Base-by-base conservation (phyloP, 2,888 invertebrate species). In the Volucella inflata region DNA sequence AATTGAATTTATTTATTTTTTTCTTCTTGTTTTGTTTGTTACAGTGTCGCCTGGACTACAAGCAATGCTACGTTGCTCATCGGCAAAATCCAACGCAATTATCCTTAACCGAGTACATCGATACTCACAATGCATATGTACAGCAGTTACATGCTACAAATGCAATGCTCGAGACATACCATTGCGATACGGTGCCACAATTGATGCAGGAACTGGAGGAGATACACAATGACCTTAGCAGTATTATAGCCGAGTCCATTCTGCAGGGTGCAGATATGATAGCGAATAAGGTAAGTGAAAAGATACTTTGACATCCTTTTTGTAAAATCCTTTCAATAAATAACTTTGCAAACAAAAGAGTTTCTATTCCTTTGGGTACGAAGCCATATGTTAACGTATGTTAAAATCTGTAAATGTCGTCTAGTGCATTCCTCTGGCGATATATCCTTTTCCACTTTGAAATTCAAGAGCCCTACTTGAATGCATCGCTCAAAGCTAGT, bases 111-210 rank as follows among this genome's bases (percentile, higher is more conserved):
- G 94, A 95, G 74, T 98, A 98, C 92, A 96, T 97, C 91, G 97
- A 98, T 91, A 95, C 97, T 12, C 98, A 98, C 93, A 98, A 98
- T 93, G 96, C 96, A 87, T 98, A 98, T 93, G 96, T 98, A 85
- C 97, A 98, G 89, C 98, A 98, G 91, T 93, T 98, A 87, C 96
- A 97, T 88, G 97, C 98, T 57, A 97, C 98, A 88, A 98, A 98
- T 91, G 97, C 97, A 46, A 97, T 98, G 95, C 94, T 97, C 88
- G 97, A 98, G 89, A 96, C 96, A 90, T 98, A 97, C 93, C 95
- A 97, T 90, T 94, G 94, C 88, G 95, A 96, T 89, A 97, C 97
- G 79, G 93, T 98, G 89, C 98, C 98, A 4, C 95, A 96, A 88
- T 94, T 98, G 89, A 94, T 95, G 89, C 95, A 98, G 96, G 98